Evolutionary conservation across 2,888 invertebrate species (phyloP), one percentile per base, ranked within the genome.

Genomic region (Rhamphomyia laevipes): DNA sequence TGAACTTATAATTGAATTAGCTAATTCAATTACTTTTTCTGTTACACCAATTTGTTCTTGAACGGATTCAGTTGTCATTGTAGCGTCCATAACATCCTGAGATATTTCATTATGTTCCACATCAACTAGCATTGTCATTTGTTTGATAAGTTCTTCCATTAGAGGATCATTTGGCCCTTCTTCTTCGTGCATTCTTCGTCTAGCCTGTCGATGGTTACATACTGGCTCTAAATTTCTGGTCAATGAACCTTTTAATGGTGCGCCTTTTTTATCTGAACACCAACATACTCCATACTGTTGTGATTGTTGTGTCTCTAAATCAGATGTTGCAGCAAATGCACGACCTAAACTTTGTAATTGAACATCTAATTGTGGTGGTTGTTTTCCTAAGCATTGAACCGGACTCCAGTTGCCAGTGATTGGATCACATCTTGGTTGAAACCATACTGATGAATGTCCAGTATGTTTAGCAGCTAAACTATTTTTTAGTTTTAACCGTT

Each of bases 201-300:
- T 75, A 0, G 86, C 87, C 64, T 87, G 85, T 37, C 89, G 75
- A 64, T 85, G 85, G 65, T 85, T 86, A 65, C 90, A 90, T 35
- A 78, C 73, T 0, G 89, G 89, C 55, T 83, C 80, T 2, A 76
- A 74, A 17, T 86, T 87, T 43, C 87, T 77, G 0, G 85, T 83
- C 44, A 89, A 67, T 0, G 87, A 84, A 1, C 88, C 88, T 64
- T 87, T 87, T 2, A 87, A 69, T 0, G 87, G 86, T 56, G 86
- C 86, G 0, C 89, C 89, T 56, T 82, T 81, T 33, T 82, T 81
- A 59, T 84, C 84, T 2, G 89, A 88, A 64, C 90, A 90, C 90
- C 90, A 90, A 61, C 89, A 90, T 1, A 90, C 85, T 4, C 86
- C 86, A 61, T 82, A 74, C 0, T 60, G 58, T 33, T 55, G 54